A percentile compares a stretch with the other conserved stretches of the same genome.
Conservation (phyloP, 2,888 invertebrate genomes). For the Stenchaetothrips biformis region DNA sequence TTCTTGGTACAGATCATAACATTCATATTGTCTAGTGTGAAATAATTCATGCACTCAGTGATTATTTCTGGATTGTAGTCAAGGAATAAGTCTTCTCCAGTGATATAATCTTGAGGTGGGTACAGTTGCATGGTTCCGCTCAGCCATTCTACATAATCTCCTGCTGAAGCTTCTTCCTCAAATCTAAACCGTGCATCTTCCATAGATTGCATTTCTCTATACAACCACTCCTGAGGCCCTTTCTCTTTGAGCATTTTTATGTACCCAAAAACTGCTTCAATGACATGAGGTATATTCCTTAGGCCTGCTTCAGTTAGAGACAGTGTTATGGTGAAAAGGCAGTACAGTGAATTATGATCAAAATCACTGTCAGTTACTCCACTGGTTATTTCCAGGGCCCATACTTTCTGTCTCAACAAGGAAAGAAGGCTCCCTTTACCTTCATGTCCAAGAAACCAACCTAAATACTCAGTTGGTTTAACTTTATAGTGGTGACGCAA, state of each 20-base stretch:
- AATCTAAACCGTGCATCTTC: conserved; percentile 61
- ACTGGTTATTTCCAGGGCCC: conserved; percentile 67
- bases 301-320: conserved; percentile 74
- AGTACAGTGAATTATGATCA: conserved; percentile 73
- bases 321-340: conserved; percentile 58
- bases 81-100: conserved; percentile 67
- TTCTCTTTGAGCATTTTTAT: conserved; percentile 63
- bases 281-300: conserved; percentile 62
- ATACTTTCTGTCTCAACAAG: conserved; percentile 68
- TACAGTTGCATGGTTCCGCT: conserved; percentile 76
- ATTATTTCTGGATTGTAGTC: conserved; percentile 67
- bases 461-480: conserved; percentile 72
- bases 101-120: conserved; percentile 71
- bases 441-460: conserved; percentile 78
- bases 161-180: conserved; percentile 63
- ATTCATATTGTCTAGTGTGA: conserved; percentile 63
- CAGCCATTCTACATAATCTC: conserved; percentile 72
- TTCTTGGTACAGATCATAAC: conserved; percentile 64
- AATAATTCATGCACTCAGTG: conserved; percentile 47
- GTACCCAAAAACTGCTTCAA: conserved; percentile 73
- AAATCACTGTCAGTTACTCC: conserved; percentile 66
- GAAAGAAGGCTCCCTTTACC: conserved; percentile 78
- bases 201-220: conserved; percentile 66
- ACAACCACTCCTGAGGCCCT: conserved; percentile 66
- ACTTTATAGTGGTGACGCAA: conserved; percentile 61